Conservation (phyloP, 2,113 vertebrate genomes). For the Apus apus region DNA sequence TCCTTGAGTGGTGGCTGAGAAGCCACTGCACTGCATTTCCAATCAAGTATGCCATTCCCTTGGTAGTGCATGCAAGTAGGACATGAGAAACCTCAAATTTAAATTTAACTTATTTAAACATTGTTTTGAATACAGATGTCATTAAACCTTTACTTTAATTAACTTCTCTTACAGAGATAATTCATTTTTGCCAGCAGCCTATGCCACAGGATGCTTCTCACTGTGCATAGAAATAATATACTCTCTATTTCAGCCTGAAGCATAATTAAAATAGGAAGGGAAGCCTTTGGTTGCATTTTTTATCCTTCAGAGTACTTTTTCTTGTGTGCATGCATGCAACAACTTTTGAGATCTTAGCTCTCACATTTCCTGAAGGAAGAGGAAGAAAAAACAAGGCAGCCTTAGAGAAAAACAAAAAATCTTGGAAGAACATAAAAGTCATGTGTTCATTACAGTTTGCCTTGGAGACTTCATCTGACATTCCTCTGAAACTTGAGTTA, state of each 20-base stretch:
- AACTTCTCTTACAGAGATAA: slow-evolving; percentile 19
- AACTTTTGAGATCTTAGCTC: slow-evolving; percentile 19
- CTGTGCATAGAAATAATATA: not conserved
- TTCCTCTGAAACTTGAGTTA: slow-evolving; percentile 39
- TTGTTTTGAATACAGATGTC: not conserved
- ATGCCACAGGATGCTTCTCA: not conserved
- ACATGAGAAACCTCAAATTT: not conserved
- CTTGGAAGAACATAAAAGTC: slow-evolving; percentile 48
- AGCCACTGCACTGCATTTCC: not conserved
- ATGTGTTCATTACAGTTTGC: slow-evolving; percentile 21
- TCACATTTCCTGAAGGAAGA: slow-evolving; percentile 35
- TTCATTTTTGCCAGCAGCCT: not conserved
- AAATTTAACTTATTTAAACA: not conserved
- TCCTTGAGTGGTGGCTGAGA: not conserved
- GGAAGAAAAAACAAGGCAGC: slow-evolving; percentile 2
- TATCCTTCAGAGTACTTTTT: not conserved
- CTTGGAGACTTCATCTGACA: slow-evolving; percentile 44
- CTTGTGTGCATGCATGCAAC: not conserved
- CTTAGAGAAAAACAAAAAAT: slow-evolving; percentile 10
- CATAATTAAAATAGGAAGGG: slow-evolving; percentile 19
- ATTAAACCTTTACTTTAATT: not conserved
- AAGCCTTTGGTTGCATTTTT: slow-evolving; percentile 29
- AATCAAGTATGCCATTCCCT: not conserved
- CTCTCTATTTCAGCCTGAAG: slow-evolving; percentile 1
- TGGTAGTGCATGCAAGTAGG: not conserved